phyloP scores from a whole-genome alignment of 2,888 invertebrate genomes.

The Callyntrura sp. region DNA sequence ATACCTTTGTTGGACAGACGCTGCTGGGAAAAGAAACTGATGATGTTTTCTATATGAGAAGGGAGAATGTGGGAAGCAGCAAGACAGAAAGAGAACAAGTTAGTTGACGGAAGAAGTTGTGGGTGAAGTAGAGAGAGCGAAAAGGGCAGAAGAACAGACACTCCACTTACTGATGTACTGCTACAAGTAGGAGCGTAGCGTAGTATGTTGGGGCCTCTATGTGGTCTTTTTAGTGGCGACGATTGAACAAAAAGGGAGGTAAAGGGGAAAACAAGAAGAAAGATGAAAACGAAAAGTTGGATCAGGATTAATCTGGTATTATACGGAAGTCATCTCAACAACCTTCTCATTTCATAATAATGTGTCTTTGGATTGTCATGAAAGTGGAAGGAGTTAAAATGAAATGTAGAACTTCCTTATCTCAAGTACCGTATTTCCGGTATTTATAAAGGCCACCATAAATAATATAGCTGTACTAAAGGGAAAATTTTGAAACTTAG shows the following conservation, averaged over 20 bases:
- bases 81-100: constrained; percentile 82
- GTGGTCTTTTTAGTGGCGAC: neutral
- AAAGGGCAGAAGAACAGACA: constrained; percentile 41
- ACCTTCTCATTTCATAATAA: constrained; percentile 63
- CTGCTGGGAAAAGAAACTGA: constrained; percentile 36
- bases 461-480: too few relatives aligned
- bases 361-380: constrained; percentile 72
- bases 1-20: constrained; percentile 53
- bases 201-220: neutral
- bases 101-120: constrained; percentile 39
- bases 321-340: constrained; percentile 71
- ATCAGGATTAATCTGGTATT: constrained; percentile 71
- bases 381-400: constrained; percentile 62
- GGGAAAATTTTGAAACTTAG: too few relatives aligned
- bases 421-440: too few relatives aligned
- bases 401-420: constrained; percentile 26
- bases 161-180: constrained; percentile 3
- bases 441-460: too few relatives aligned
- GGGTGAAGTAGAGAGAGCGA: constrained; percentile 30
- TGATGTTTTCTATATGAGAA: constrained; percentile 25
- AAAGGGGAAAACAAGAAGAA: constrained; percentile 34
- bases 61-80: constrained; percentile 18
- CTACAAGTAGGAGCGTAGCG: neutral
- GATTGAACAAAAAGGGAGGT: constrained; percentile 9
- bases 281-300: constrained; percentile 59